Evolutionary conservation across 2,797 vertebrate genomes (phyloP).

Genomic region (Pelochelys cantorii): DNA sequence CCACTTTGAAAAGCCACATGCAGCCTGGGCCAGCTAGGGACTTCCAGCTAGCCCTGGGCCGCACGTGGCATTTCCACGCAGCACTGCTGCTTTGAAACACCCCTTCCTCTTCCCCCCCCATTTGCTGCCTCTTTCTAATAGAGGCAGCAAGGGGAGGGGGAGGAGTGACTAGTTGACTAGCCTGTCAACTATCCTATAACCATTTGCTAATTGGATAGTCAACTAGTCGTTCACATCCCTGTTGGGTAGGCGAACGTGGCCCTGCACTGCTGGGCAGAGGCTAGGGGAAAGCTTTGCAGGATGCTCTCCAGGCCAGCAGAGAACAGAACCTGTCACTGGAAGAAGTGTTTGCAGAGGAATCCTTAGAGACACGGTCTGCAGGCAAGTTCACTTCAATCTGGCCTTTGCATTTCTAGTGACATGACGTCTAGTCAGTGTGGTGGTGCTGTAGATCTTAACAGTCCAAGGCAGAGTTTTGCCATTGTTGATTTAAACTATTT

Average conservation of each 20-base stretch:
- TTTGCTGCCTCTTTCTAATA: too few relatives aligned
- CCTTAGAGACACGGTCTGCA: background rate
- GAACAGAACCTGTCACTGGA: background rate
- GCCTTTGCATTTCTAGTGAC: background rate
- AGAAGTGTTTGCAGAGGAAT: background rate
- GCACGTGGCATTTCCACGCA: too few relatives aligned
- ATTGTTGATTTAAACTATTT: background rate
- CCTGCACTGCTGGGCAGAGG: background rate
- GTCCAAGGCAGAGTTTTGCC: background rate
- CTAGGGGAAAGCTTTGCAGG: background rate
- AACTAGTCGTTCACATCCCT: too few relatives aligned
- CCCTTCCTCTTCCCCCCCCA: too few relatives aligned
- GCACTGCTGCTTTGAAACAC: too few relatives aligned
- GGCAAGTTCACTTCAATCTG: conserved; percentile 13
- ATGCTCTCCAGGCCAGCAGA: background rate
- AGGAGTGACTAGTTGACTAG: too few relatives aligned
- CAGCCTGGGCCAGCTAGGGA: too few relatives aligned
- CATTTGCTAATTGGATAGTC: too few relatives aligned
- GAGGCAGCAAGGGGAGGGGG: too few relatives aligned
- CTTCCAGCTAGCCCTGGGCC: too few relatives aligned
- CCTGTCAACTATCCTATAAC: too few relatives aligned
- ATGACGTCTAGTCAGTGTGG: background rate
- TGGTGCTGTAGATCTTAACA: background rate
- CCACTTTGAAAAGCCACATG: too few relatives aligned
- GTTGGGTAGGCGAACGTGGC: background rate